Evolutionary conservation across 2,888 invertebrate genomes (phyloP), one percentile per base, ranked within the genome.

Genomic region (Tetragonisca angustula): DNA sequence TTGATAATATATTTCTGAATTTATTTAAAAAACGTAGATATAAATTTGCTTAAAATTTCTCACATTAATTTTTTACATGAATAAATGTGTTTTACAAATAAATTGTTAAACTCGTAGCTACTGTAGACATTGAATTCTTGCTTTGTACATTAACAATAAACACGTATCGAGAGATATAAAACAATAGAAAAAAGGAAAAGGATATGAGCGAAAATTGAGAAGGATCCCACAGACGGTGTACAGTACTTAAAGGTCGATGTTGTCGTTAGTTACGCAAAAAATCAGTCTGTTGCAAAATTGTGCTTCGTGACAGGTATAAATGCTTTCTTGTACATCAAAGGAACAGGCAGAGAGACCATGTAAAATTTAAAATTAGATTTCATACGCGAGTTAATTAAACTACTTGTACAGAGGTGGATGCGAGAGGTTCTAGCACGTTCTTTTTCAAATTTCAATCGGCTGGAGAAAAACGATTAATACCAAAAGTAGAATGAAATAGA

Each of bases 401-500:
- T 19, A n/a, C 19, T 52, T 9, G 9, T 43, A 13, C 3, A 24
- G 62, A 56, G 15, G 27, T 21, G 56, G 43, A 32, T 69, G 43
- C 43, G 15, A 59, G 69, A 49, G 27, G 59, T 64, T 49, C n/a
- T 27, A 49, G 15, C 3, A 19, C 2, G 49, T 32, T n/a, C 36
- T 69, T n/a, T 50, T 67, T 21, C 27, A 24, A 76, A 69, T 62
- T 61, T 61, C n/a, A 43, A 36, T 36, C 50, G 56, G 36, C n/a
- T 52, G n/a, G 21, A 64, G 81, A 50, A 65, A 79, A 76, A 76
- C 79, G 27, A 43, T 17, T 43, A 49, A 56, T 27, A 67, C 17
- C 43, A 24, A 76, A 82, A 67, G 43, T 75, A 56, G 43, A 67
- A 76, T 49, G 71, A 70, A 77, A 67, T 73, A 68, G 70, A 50